Conservation (phyloP, 1,140 invertebrate genomes). For the Gerris buenoi region DNA sequence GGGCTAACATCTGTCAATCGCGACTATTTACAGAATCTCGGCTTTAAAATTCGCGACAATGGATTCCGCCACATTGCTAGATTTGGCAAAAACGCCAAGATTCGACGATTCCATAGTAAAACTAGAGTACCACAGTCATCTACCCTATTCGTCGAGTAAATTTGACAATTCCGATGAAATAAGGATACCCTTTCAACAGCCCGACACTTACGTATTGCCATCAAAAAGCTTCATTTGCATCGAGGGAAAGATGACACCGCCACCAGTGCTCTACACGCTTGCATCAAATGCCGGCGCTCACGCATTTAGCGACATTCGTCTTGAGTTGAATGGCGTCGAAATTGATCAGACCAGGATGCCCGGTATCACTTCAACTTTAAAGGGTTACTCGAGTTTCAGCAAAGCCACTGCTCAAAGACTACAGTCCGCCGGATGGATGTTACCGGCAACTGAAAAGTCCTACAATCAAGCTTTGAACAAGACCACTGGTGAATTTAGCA, state of each 20-base stretch:
- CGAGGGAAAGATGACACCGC: not conserved
- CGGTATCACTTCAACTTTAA: not conserved
- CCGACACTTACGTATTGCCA: not conserved
- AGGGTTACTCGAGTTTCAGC: not conserved
- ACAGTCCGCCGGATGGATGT: not conserved
- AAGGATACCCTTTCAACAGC: not conserved
- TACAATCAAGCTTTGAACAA: not conserved
- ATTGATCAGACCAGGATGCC: not conserved
- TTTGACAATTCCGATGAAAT: not conserved
- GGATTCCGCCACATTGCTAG: not conserved
- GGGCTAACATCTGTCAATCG: not conserved
- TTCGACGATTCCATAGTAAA: not conserved
- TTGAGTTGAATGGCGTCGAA: not conserved
- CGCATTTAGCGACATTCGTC: not conserved
- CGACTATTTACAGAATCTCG: not conserved
- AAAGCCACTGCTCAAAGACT: not conserved
- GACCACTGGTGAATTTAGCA: not conserved
- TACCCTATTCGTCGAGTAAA: not conserved
- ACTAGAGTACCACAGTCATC: not conserved
- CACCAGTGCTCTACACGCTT: not conserved
- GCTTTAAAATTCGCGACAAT: not conserved
- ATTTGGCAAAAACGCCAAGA: not conserved
- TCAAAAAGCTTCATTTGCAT: not conserved
- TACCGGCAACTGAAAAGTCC: not conserved
- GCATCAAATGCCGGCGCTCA: not conserved